These are phyloP conservation scores for Procambarus clarkii DNA, from an alignment of 1,140 invertebrate species.

Conservation along the genomic window DNA sequence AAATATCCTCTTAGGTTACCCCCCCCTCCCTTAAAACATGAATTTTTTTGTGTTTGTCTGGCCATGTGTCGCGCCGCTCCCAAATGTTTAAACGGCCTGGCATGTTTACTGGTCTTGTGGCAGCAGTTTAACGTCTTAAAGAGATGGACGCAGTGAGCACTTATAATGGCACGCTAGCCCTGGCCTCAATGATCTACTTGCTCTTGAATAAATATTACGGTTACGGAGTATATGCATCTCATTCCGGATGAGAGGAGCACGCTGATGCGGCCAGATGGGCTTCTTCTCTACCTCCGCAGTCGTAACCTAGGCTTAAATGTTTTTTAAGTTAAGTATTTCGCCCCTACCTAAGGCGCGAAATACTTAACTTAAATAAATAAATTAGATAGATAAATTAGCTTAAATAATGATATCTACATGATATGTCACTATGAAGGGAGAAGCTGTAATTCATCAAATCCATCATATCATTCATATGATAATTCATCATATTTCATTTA, in stretches of 20 bases:
- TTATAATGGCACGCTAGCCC: conserved; percentile 20
- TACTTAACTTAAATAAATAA: too few relatives aligned
- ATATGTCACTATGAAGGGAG: background rate
- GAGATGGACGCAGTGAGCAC: conserved; percentile 44
- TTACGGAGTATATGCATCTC: conserved; percentile 26
- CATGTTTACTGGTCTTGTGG: conserved; percentile 59
- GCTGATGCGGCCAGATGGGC: background rate
- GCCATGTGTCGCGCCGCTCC: conserved; percentile 35
- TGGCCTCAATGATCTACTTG: conserved; percentile 52
- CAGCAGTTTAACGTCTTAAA: conserved; percentile 42
- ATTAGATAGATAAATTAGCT: too few relatives aligned
- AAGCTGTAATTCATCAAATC: too few relatives aligned
- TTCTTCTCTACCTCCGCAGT: background rate
- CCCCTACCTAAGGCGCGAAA: too few relatives aligned
- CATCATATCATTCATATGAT: too few relatives aligned
- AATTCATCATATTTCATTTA: too few relatives aligned
- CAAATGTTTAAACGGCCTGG: conserved; percentile 48
- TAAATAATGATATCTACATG: too few relatives aligned
- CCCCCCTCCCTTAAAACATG: conserved; percentile 26
- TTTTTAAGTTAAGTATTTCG: background rate
- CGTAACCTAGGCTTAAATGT: too few relatives aligned
- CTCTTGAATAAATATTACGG: conserved; percentile 45
- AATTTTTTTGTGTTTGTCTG: conserved; percentile 1
- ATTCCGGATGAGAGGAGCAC: conserved; percentile 15
- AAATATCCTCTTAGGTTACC: conserved; percentile 53